Evolutionary conservation across 2,888 invertebrate species (phyloP), one percentile per base, ranked within the genome.

Genomic region (Acronicta aceris): DNA sequence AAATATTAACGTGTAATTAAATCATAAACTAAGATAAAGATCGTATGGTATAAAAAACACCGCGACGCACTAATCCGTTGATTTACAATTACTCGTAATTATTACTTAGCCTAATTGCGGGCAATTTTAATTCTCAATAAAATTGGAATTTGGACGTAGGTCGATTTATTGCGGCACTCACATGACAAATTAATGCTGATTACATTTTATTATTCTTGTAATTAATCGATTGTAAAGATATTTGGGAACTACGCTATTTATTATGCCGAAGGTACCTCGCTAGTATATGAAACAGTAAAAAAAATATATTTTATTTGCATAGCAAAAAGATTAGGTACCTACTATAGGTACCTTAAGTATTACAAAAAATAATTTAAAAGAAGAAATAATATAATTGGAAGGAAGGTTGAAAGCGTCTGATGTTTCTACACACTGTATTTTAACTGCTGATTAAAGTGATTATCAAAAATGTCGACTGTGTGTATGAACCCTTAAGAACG

Each of bases 81-180:
- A 93, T 92, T 92, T 93, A 93, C 90, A 92, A 91, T 91, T 90
- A 90, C 78, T 81, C 81, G 87, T 92, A 92, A 92, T 92, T 92
- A 92, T 82, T 85, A 82, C 83, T 86, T 82, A 86, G 76, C 74
- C 88, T 92, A 92, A 93, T 92, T 92, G 92, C 86, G 82, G 81
- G 85, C 88, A 86, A 91, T 92, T 92, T 92, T 93, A 94, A 94
- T 94, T 94, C 93, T 92, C 93, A 85, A 81, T 74, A 69, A 72
- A 84, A 82, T 78, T 65, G 71, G 76, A 83, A 84, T 84, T 86
- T 84, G 76, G 71, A 81, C 82, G 76, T 81, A 75, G 76, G 69
- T 75, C 77, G 77, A 75, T 91, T 90, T 92, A 91, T 87, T 79
- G 79, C 73, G 52, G 76, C 79, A 74, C 63, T 80, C 72, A 70